Conservation (phyloP, 2,113 vertebrate genomes). For the Procapra przewalskii region DNA sequence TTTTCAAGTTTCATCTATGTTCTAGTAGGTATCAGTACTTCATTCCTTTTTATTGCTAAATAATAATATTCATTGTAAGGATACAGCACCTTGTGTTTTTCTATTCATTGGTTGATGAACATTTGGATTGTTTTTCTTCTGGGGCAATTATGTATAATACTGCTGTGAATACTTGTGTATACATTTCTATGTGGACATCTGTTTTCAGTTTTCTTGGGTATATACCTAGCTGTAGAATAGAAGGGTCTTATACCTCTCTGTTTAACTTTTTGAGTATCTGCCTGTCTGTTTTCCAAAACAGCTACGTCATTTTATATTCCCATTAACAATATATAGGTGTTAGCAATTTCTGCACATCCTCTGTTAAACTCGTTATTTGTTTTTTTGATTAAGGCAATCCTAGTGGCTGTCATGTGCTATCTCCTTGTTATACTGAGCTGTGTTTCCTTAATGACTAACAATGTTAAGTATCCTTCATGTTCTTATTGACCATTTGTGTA, state of each 20-base stretch:
- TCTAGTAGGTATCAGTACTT: not conserved
- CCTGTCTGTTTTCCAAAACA: not conserved
- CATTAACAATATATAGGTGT: not conserved
- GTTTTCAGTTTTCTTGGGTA: not conserved
- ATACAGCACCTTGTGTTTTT: not conserved
- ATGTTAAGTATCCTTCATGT: slow-evolving; percentile 4
- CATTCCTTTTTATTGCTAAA: not conserved
- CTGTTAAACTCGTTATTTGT: not conserved
- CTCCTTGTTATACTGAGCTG: not conserved
- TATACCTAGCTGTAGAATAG: not conserved
- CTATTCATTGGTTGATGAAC: not conserved
- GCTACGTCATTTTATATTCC: not conserved
- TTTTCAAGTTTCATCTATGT: not conserved
- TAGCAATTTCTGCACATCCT: not conserved
- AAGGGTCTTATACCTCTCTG: not conserved
- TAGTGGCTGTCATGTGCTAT: not conserved
- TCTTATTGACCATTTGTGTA: not conserved
- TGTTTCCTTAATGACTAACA: not conserved
- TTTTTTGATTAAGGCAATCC: not conserved
- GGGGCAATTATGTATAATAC: not conserved
- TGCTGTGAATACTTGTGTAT: not conserved
- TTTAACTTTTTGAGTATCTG: not conserved
- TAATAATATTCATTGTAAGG: slow-evolving; percentile 9
- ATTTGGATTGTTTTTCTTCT: not conserved
- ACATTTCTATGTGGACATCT: not conserved